Evolutionary conservation across 2,797 vertebrate species (phyloP), one percentile per base, ranked within the genome.

Genomic region (Liparis tanakae): DNA sequence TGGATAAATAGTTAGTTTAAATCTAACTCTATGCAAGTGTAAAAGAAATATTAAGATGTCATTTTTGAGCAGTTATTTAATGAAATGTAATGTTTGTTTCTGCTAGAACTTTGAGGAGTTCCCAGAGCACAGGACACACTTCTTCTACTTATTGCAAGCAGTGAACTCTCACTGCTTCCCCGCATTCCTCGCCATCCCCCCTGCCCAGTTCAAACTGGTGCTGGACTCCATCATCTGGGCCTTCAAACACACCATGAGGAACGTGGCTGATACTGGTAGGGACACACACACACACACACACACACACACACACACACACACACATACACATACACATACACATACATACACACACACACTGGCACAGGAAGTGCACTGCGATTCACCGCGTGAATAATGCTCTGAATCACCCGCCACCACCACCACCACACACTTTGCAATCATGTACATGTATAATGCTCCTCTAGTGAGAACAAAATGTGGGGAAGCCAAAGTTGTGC

Each of bases 221-320:
- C 93, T 99, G 92, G 98, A 99, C 94, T 99, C 98, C 81, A 99
- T 99, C 92, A 99, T 99, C 94, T 99, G 98, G 98, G 98, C 98
- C 91, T 99, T 99, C 89, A 99, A 99, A 79, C 98, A 99, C 91
- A 99, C 98, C 53, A 99, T 99, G 98, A 97, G 98, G 93, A 99
- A 99, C 0, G 98, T 99, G 84, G 98, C 98, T n/a, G 98, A 99
- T 91, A 99, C 98, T 57, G 98, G 98, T 98, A 43, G 78, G 87
- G 9, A 50, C 37, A 18, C 55, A 36, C 46, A 37, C 58, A n/a
- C 56, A 14, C 33, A 46, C 58, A 39, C 41, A 15, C 56, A 4
- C 41, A 43, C 41, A 14, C 41, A 14, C 41, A 14, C 13, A 43
- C 41, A 13, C 39, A 41, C 39, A 4, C 37, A 39, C 37, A 4